Evolutionary conservation across 2,113 vertebrate species (phyloP), one percentile per base, ranked within the genome.

Genomic region (Lucifuga dentata): DNA sequence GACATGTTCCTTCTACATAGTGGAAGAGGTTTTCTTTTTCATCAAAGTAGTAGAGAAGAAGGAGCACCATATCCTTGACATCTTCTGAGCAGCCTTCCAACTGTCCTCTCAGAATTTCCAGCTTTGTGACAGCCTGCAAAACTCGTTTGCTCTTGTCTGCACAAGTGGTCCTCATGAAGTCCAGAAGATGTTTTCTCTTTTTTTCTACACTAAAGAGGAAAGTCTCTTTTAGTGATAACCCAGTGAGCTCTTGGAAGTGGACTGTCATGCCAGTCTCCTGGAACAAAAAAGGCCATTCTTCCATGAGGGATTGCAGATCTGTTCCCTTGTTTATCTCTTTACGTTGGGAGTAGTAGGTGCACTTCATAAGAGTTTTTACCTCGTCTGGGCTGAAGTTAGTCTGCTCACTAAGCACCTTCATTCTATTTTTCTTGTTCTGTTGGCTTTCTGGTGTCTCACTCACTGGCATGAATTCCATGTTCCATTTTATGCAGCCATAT

Each of bases 231-330:
- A 84, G 45, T 11, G 68, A 17, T 41, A 80, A 3, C 1, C 78
- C 65, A 67, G 81, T 81, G 15, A 86, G 71, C 33, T 81, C 68
- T 11, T 81, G 9, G 9, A 81, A 81, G 48, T 81, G 63, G 20
- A 76, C 51, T 16, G 16, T 3, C 68, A 76, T 85, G 3, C 73
- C 70, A 69, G 57, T 67, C 36, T 77, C 73, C 3, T 74, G 24
- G 16, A 77, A 84, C 21, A 80, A 56, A 76, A 82, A 83, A 16
- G 68, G 72, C 75, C 81, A 80, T 15, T 82, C 76, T 13, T 80
- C 45, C 21, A 59, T 10, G 7, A 82, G 51, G 15, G 21, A 1
- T 41, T 76, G 21, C 11, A 82, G 11, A 12, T 52, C 61, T 66
- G 57, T 32, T 26, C 76, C 81, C 15, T 62, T 64, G 52, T 83